These are phyloP conservation scores for Aricia artaxerxes DNA, from an alignment of 2,888 invertebrate species.

Conservation along the genomic window DNA sequence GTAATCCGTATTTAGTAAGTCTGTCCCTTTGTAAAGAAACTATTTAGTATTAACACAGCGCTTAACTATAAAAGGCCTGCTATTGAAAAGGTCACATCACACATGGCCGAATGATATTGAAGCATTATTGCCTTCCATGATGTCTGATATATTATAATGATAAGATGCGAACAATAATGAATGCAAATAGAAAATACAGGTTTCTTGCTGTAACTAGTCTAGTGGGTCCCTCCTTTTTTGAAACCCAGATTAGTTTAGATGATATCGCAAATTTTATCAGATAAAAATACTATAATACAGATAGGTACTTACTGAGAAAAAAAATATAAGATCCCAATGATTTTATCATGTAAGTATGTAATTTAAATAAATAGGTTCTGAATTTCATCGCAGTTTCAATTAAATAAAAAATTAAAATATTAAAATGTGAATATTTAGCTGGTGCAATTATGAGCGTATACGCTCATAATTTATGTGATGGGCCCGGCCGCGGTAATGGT, in stretches of 20 bases:
- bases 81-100: too few relatives aligned
- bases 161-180: too few relatives aligned
- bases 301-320: background rate
- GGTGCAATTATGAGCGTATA: slow-evolving; percentile 12
- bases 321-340: background rate
- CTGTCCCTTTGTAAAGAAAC: too few relatives aligned
- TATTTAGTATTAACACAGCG: too few relatives aligned
- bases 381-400: background rate
- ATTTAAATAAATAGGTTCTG: background rate
- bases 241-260: too few relatives aligned
- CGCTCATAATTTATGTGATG: slow-evolving; percentile 5
- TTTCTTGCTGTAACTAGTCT: background rate
- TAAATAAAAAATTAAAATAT: background rate
- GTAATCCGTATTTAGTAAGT: background rate
- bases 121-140: too few relatives aligned
- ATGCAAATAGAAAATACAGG: too few relatives aligned
- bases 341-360: background rate
- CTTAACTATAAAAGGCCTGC: too few relatives aligned
- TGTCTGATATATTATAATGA: too few relatives aligned
- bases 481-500: slow-evolving; percentile 2
- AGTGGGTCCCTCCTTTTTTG: background rate
- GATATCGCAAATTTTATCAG: background rate
- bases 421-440: background rate
- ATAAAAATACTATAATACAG: too few relatives aligned
- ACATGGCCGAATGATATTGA: too few relatives aligned